Evolutionary conservation across 2,113 vertebrate species (phyloP), one percentile per base, ranked within the genome.

Genomic region (Accipiter virgatus): DNA sequence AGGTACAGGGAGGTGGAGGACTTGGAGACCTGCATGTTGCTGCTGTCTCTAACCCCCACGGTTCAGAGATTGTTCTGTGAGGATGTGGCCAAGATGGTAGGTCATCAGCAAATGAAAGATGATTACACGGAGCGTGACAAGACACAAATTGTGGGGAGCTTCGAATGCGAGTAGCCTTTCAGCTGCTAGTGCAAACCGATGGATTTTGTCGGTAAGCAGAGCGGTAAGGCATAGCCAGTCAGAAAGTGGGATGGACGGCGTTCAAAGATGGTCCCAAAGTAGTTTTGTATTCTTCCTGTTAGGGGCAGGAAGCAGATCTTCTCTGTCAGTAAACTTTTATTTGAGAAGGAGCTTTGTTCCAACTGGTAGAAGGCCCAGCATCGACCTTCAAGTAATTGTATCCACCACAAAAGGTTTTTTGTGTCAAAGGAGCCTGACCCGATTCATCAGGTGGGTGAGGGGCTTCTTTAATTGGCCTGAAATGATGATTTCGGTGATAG

Each of bases 381-480:
- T 75, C 6, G 1, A 86, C 66, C 63, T 72, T 61, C 31, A 74
- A 40, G 63, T 75, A 90, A 70, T 91, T 88, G 38, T 65, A 79
- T 61, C 70, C 17, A 47, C 62, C 55, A 96, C 89, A 96, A 95
- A 96, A 90, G 84, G 79, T 19, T 78, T 95, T 58, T 91, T 92
- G 29, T 84, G 86, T 88, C 61, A 56, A 67, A 92, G 81, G 48
- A 89, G 56, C 53, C 55, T 9, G 47, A 83, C 45, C 27, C 0
- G 1, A 73, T 84, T 88, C 77, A 74, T 91, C 67, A 77, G 87
- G 68, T 91, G 94, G n/a, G 45, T 90, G 62, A 89, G 61, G 72
- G 86, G 38, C 70, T 67, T 85, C 84, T 93, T 93, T 94, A 85
- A 73, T 88, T 91, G 73, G 58, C 73, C 63, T 88, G 86, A 85